Evolutionary conservation across 2,888 invertebrate species (phyloP), one percentile per base, ranked within the genome.

Genomic region (Autographa pulchrina): DNA sequence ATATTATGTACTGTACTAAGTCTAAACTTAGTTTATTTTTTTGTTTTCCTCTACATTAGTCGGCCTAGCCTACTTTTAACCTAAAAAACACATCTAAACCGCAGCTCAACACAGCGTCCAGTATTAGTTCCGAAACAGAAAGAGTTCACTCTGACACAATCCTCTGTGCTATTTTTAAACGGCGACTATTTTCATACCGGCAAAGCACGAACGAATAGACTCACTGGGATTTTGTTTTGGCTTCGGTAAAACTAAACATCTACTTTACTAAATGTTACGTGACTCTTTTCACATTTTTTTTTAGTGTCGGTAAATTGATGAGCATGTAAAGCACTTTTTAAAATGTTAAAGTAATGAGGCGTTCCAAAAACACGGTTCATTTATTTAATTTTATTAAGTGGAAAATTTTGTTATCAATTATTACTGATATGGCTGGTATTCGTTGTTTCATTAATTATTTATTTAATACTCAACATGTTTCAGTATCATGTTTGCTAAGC

Each of bases 111-210:
- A 48, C 25, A 64, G n/a, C 9, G 56, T 35, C 59, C 56, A 9
- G 35, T 65, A 62, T 54, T 38, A 63, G 52, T 75, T 70, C 32
- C 41, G 25, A 18, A 16, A 69, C 63, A 58, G 59, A 70, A 70
- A 74, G n/a, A 68, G 75, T 72, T 74, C 69, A 62, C 70, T 62
- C 78, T 74, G 78, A 58, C 78, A 65, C 62, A 70, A 61, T 67
- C 60, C 48, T 38, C 63, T 16, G 64, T 13, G 52, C 75, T 82
- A 82, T 84, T 82, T 81, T 59, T 1, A 63, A 65, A 20, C 58
- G 14, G 43, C 38, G 72, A 62, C 82, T 82, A 81, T 82, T 81
- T 84, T 71, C 63, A 75, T 70, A n/a, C 18, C 16, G 54, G 54
- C 54, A 13, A 38, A 67, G 70, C 72, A 66, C 77, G 72, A 77